A percentile compares a stretch with the other conserved stretches of the same genome.
Evolutionary conservation across 2,888 invertebrate species (phyloP).

Genomic region (Nezara viridula): DNA sequence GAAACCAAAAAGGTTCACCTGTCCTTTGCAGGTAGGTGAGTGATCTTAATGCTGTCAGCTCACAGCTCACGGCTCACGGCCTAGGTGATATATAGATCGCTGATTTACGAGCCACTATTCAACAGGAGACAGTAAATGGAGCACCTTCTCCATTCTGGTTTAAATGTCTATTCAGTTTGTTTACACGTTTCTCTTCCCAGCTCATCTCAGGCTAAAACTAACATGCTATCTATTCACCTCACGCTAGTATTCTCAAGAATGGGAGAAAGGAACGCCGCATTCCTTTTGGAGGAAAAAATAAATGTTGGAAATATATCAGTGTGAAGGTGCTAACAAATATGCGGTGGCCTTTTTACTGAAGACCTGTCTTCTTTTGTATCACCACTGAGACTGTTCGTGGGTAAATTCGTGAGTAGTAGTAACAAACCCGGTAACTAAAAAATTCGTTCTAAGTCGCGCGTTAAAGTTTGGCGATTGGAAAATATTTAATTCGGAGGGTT

Average conservation of each 20-base stretch:
- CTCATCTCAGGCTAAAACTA: constrained; percentile 43
- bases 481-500: too few relatives aligned
- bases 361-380: constrained; percentile 5
- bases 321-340: constrained; percentile 27
- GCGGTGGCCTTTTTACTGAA: constrained; percentile 9
- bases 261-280: constrained; percentile 17
- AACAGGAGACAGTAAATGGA: constrained; percentile 16
- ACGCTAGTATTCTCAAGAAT: not conserved
- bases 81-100: constrained; percentile 8
- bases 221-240: constrained; percentile 21
- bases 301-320: constrained; percentile 26
- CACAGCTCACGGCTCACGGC: not conserved
- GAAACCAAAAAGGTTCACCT: not conserved
- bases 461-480: too few relatives aligned
- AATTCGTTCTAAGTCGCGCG: too few relatives aligned
- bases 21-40: constrained; percentile 36
- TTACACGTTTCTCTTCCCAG: constrained; percentile 22
- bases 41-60: constrained; percentile 10
- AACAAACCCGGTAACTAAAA: too few relatives aligned
- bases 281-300: constrained; percentile 24
- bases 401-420: too few relatives aligned
- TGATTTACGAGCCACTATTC: constrained; percentile 36
- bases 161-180: constrained; percentile 45
- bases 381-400: not conserved
- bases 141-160: not conserved